Evolutionary conservation across 2,888 invertebrate genomes (phyloP).

Genomic region (Drosophila nr. perissopoda): DNA sequence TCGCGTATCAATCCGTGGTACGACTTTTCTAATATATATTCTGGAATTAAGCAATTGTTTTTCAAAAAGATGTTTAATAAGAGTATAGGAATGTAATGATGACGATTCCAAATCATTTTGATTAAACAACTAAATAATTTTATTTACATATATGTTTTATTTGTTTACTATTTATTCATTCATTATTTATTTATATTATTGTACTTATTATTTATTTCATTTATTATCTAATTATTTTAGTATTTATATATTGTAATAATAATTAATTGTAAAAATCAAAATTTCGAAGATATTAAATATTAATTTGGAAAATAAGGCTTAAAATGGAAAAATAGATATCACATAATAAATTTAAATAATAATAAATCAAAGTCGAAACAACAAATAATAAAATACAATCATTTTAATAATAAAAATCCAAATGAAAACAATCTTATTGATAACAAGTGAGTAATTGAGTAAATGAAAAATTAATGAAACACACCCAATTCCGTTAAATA

Average conservation of each 20-base stretch:
- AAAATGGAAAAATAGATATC: too few relatives aligned
- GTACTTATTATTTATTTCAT: too few relatives aligned
- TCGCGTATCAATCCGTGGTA: constrained; percentile 97
- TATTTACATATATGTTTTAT: background rate
- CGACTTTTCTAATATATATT: constrained; percentile 90
- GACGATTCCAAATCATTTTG: background rate
- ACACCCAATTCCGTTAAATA: background rate
- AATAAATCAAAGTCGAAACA: background rate
- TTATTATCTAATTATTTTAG: background rate
- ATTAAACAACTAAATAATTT: background rate
- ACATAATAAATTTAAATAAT: background rate
- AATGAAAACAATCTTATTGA: too few relatives aligned
- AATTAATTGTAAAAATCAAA: background rate
- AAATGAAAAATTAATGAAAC: too few relatives aligned
- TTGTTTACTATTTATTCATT: background rate
- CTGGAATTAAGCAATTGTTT: constrained; percentile 56
- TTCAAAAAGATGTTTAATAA: background rate
- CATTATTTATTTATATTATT: background rate
- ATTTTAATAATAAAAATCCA: background rate
- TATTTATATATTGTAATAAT: background rate
- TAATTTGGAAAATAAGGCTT: too few relatives aligned
- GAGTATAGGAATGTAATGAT: background rate
- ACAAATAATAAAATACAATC: background rate
- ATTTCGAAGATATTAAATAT: background rate
- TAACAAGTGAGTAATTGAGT: too few relatives aligned